Percentiles rank a stretch among this genome's conserved stretches.
Evolutionary conservation across 2,113 vertebrate genomes (phyloP).

Genomic region (Hemiscyllium ocellatum): DNA sequence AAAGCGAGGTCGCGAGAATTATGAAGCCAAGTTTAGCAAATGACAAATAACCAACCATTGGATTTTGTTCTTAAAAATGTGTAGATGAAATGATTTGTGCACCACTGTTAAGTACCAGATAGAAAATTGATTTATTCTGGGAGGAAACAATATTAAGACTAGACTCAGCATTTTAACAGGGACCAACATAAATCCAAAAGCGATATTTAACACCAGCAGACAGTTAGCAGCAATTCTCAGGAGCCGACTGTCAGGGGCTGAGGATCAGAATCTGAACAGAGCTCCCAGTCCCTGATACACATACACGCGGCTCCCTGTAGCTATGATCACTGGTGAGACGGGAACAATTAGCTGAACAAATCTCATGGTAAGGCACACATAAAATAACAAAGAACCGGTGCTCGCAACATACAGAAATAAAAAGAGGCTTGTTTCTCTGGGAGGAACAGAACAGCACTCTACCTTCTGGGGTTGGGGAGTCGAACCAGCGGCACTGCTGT

Average conservation of each 20-base stretch:
- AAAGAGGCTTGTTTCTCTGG: not conserved
- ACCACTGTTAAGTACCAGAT: not conserved
- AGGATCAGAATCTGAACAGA: no score
- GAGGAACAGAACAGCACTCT: conserved; percentile 45
- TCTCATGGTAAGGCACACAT: not conserved
- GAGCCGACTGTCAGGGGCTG: not conserved
- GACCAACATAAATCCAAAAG: not conserved
- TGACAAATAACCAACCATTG: not conserved
- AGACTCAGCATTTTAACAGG: not conserved
- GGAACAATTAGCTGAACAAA: not conserved
- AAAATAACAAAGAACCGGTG: conserved; percentile 7
- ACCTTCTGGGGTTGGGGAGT: conserved; percentile 82
- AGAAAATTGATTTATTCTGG: not conserved
- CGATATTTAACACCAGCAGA: not conserved
- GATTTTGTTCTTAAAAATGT: not conserved
- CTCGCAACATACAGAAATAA: not conserved
- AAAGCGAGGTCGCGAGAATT: not conserved
- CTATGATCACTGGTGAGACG: not conserved
- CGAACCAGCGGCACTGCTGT: conserved; percentile 56
- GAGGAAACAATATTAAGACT: not conserved
- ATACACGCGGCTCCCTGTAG: not conserved
- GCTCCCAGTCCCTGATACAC: not conserved
- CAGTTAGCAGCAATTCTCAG: not conserved
- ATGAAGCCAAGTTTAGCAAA: conserved; percentile 1
- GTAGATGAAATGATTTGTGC: not conserved